phyloP scores from a whole-genome alignment of 2,797 vertebrate species.

The Lutra lutra region DNA sequence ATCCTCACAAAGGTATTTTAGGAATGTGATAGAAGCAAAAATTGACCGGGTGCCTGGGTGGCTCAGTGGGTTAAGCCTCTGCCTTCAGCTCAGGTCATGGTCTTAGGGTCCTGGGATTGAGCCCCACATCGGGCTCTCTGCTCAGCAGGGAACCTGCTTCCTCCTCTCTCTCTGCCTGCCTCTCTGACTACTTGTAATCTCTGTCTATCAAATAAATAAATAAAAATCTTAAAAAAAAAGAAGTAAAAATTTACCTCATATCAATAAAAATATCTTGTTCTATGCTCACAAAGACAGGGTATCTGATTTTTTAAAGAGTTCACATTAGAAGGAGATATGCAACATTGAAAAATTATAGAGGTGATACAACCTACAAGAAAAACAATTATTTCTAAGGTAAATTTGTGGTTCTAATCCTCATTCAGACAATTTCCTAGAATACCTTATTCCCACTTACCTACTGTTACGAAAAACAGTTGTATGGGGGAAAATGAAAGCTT shows the following conservation, averaged over 20 bases:
- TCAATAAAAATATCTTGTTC: neutral
- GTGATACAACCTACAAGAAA: neutral
- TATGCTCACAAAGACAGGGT: neutral
- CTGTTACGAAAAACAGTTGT: neutral
- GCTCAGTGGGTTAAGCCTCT: too few species aligned
- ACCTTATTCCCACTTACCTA: neutral
- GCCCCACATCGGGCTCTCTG: too few species aligned
- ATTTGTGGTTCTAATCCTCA: neutral
- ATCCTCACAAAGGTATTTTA: neutral
- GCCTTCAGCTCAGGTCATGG: too few species aligned
- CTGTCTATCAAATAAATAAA: too few species aligned
- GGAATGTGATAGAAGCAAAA: slow-evolving; percentile 1
- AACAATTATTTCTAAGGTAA: neutral
- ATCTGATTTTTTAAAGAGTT: slow-evolving; percentile 2
- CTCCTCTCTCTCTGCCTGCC: too few species aligned
- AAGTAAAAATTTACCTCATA: neutral
- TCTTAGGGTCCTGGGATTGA: too few species aligned
- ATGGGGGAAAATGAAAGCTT: neutral
- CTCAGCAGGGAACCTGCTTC: too few species aligned
- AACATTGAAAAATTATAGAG: neutral
- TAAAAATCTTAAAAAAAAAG: neutral
- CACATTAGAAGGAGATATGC: neutral
- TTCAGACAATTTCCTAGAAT: slow-evolving; percentile 1
- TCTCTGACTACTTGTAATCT: too few species aligned
- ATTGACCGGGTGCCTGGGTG: neutral